Evolutionary conservation across 2,113 vertebrate species (phyloP), one percentile per base, ranked within the genome.

Genomic region (Rutilus rutilus): DNA sequence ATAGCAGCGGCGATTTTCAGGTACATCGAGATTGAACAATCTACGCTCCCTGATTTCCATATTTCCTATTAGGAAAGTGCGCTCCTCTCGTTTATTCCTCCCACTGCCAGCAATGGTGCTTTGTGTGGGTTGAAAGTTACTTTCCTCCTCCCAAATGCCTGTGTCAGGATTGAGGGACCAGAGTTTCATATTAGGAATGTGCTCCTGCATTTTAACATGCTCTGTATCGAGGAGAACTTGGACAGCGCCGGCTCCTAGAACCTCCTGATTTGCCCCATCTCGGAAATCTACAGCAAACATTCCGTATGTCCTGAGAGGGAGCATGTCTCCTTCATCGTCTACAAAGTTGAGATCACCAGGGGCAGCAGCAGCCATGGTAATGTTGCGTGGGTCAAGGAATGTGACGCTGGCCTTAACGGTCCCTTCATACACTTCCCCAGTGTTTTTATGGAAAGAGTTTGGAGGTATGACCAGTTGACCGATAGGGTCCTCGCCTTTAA

Each of bases 11-110:
- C 98, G 96, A 69, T 94, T 96, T 94, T 99, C 98, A 0, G 98
- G 97, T 79, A 99, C 98, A 0, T 99, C 98, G 85, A 99, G 93
- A 91, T 99, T 99, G 90, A 99, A 99, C 47, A 99, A 94, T 0
- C 98, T 94, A 1, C 98, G 94, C 90, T 99, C 98, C 19, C 97
- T 95, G 84, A 99, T 95, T 93, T 99, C 96, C 94, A 98, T 92
- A 86, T 97, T 98, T 62, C 98, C 98, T 33, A 97, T 96, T 21
- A 99, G 93, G 90, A 99, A 99, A 0, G 96, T 96, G 10, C 98
- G 95, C 86, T 99, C 98, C 91, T 99, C 98, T 15, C 98, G 92
- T 86, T 95, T 98, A 27, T 88, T 91, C 2, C 97, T 92, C 0
- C 84, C 86, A 4, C 87, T 89, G 6, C 92, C 88, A 17, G 89